A percentile compares a stretch with the other conserved stretches of the same genome.
phyloP scores from a whole-genome alignment of 2,797 vertebrate genomes.

The Gobionotothen gibberifrons region DNA sequence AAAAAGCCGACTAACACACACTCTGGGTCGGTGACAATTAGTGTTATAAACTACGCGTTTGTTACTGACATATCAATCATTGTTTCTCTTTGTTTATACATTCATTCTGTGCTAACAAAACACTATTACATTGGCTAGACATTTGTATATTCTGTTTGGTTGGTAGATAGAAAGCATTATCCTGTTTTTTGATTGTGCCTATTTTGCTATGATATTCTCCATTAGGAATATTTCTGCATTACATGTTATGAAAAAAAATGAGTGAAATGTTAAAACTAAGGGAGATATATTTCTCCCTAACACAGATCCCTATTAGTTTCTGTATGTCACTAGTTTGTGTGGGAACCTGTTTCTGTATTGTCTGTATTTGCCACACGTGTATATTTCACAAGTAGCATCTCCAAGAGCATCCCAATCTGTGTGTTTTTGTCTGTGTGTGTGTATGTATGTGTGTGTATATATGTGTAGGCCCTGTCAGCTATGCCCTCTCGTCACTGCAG shows the following conservation, averaged over 20 bases:
- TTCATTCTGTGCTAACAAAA: constrained; percentile 18
- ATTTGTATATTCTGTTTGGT: not conserved
- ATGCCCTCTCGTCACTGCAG: constrained; percentile 80
- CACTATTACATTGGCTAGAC: constrained; percentile 1
- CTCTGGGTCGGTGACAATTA: constrained; percentile 19
- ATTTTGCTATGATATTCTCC: not conserved
- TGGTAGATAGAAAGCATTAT: not conserved
- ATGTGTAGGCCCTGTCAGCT: constrained; percentile 77
- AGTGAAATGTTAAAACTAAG: constrained; percentile 32
- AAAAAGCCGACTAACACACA: constrained; percentile 21
- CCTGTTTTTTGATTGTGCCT: not conserved
- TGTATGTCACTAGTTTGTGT: constrained; percentile 47
- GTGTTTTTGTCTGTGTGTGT: constrained; percentile 33
- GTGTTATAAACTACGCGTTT: constrained; percentile 19
- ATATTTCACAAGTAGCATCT: constrained; percentile 57
- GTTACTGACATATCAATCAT: constrained; percentile 23
- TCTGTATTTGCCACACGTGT: constrained; percentile 62
- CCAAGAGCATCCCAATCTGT: constrained; percentile 52
- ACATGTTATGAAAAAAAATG: constrained; percentile 19
- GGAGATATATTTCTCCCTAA: constrained; percentile 24
- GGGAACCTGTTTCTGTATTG: constrained; percentile 32
- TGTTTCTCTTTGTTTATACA: not conserved
- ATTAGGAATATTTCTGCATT: not conserved
- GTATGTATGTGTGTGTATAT: constrained; percentile 35
- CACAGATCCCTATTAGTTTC: constrained; percentile 38